Conservation (phyloP, 2,888 invertebrate genomes). For the Mellilla xanthometata region DNA sequence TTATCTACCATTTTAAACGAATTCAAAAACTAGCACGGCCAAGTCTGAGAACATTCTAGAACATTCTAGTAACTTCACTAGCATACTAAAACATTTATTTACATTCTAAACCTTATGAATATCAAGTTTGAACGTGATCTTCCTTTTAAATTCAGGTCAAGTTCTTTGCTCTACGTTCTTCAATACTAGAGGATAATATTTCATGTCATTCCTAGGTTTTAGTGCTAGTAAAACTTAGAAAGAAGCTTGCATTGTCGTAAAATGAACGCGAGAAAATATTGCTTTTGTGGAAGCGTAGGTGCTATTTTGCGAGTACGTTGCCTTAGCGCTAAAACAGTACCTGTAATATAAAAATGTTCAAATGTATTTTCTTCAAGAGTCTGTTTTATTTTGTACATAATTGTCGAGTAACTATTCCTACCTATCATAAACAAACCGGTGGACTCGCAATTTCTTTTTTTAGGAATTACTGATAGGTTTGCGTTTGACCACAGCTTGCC, state of each 20-base stretch:
- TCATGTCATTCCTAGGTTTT: neutral
- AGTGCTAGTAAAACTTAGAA: constrained; percentile 18
- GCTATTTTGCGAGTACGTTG: too few species aligned
- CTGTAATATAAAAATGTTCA: neutral
- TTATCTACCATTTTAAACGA: constrained; percentile 2
- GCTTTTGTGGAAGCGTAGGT: neutral
- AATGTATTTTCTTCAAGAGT: neutral
- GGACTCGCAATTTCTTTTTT: too few species aligned
- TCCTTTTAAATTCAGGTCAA: constrained; percentile 27
- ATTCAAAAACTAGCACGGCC: neutral
- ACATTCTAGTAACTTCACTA: neutral
- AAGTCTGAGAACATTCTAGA: neutral
- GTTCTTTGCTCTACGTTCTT: constrained; percentile 13
- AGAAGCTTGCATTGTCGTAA: constrained; percentile 2
- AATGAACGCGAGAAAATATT: constrained; percentile 10
- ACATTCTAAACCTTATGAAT: constrained; percentile 5
- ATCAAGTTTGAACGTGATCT: constrained; percentile 6
- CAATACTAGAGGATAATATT: constrained; percentile 8
- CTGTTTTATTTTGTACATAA: too few species aligned
- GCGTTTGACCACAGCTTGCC: too few species aligned
- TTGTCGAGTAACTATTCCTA: too few species aligned
- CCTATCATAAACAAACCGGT: too few species aligned
- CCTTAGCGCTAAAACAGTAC: neutral
- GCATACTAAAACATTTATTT: constrained; percentile 11
- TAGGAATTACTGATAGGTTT: too few species aligned